Evolutionary conservation across 2,113 vertebrate species (phyloP), one percentile per base, ranked within the genome.

Genomic region (Gambusia affinis): DNA sequence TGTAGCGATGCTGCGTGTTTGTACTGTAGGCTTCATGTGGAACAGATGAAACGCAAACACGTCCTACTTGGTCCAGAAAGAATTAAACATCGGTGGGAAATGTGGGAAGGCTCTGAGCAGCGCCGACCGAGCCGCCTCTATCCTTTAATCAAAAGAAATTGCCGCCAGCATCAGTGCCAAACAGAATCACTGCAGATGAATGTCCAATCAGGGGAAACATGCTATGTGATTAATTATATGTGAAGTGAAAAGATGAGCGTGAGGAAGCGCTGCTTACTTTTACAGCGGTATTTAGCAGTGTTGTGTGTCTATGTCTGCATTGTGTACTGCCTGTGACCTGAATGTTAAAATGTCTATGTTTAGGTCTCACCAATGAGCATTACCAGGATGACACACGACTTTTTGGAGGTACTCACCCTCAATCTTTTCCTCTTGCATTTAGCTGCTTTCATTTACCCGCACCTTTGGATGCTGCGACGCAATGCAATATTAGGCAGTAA

Each of bases 281-380:
- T 64, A 67, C 78, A 8, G 77, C 71, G 70, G 72, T 91, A 84
- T 81, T 90, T 72, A 75, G 76, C 64, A 37, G 14, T 35, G 8
- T 57, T 66, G 24, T 89, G 80, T 89, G 85, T 91, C 78, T 90
- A 79, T 89, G 84, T 89, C 80, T 91, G 85, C 84, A 30, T 77
- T 84, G 83, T 91, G 84, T 89, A 84, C 89, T 87, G 79, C 87
- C 79, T 90, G 84, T 90, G 91, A 93, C 81, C 92, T 93, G 91
- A 94, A 94, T 92, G 91, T 93, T 63, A 73, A 91, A 75, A 92
- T 95, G 92, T 95, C 88, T 95, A 93, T 95, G 94, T 94, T 92
- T 93, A 95, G 94, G 94, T 94, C 88, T 95, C 88, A 92, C 93
- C 93, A 91, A 88, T 94, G 94, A 95, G 84, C 94, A 91, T 95